Percentiles rank a stretch among this genome's conserved stretches.
Conservation (phyloP, 2,113 vertebrate species). For the Platysternon megacephalum region DNA sequence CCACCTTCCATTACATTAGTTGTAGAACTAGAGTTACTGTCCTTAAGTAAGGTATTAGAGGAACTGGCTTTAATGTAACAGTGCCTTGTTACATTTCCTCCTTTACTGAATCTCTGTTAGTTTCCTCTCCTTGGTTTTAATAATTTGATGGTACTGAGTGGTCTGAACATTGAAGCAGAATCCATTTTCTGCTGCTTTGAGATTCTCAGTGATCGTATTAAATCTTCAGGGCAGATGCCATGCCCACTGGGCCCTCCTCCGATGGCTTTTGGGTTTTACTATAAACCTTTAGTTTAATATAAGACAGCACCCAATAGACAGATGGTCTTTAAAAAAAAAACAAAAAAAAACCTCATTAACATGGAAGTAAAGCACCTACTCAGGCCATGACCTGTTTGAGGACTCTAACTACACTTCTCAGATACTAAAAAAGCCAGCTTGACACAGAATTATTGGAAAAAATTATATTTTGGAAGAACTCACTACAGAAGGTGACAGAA, state of each 20-base stretch:
- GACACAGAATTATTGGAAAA: conserved; percentile 91
- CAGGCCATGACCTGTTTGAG: not conserved
- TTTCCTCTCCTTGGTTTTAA: not conserved
- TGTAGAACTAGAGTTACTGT: not conserved
- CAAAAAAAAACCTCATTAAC: not conserved
- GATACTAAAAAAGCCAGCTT: conserved; percentile 78
- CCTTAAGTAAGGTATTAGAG: not conserved
- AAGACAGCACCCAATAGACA: not conserved
- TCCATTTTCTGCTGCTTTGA: not conserved
- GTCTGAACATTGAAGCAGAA: not conserved
- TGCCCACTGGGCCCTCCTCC: not conserved
- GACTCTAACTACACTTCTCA: conserved; percentile 61
- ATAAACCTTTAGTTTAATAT: not conserved
- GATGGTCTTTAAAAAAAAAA: not conserved
- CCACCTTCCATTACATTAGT: not conserved
- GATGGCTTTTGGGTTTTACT: not conserved
- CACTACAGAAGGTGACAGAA: conserved; percentile 96
- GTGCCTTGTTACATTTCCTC: not conserved
- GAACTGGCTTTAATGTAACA: not conserved
- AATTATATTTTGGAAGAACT: conserved; percentile 98
- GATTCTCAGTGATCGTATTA: not conserved
- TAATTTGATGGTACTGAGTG: not conserved
- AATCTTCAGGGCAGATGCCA: not conserved
- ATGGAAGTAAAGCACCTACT: not conserved
- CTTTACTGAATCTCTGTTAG: not conserved